Evolutionary conservation across 2,797 vertebrate genomes (phyloP).

Genomic region (Uromys caudimaculatus): DNA sequence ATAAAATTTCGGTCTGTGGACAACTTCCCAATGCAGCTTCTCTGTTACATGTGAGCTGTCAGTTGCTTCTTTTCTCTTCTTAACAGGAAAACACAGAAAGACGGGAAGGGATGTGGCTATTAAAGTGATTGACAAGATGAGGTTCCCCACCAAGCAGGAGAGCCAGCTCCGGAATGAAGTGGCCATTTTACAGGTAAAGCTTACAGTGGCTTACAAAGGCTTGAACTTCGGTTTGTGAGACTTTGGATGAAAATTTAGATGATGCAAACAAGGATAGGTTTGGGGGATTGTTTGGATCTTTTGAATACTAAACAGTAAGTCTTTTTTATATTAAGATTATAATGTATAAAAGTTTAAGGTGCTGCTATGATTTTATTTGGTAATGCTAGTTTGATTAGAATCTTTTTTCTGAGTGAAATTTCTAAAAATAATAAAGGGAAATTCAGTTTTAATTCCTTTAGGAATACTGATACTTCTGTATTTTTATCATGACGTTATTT

Average conservation of each 20-base stretch:
- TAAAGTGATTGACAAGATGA: slow-evolving; percentile 99
- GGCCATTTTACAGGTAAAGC: slow-evolving; percentile 97
- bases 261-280: neutral
- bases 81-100: slow-evolving; percentile 96
- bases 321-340: neutral
- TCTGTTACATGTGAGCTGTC: neutral
- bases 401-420: neutral
- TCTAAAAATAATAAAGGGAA: neutral
- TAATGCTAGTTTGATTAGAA: slow-evolving; percentile 9
- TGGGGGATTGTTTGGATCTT: neutral
- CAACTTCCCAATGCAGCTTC: slow-evolving; percentile 32
- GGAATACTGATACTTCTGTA: neutral
- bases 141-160: slow-evolving; percentile 99
- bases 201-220: neutral
- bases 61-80: slow-evolving; percentile 66
- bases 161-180: slow-evolving; percentile 99
- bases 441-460: slow-evolving; percentile 31
- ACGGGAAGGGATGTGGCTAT: slow-evolving; percentile 98
- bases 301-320: neutral
- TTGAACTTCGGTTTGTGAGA: slow-evolving; percentile 29
- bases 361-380: neutral
- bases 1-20: neutral
- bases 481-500: neutral
- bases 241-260: neutral
- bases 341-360: neutral